These are phyloP conservation scores for Styela clava DNA, from an alignment of 23 tunicate species.

Conservation along the genomic window DNA sequence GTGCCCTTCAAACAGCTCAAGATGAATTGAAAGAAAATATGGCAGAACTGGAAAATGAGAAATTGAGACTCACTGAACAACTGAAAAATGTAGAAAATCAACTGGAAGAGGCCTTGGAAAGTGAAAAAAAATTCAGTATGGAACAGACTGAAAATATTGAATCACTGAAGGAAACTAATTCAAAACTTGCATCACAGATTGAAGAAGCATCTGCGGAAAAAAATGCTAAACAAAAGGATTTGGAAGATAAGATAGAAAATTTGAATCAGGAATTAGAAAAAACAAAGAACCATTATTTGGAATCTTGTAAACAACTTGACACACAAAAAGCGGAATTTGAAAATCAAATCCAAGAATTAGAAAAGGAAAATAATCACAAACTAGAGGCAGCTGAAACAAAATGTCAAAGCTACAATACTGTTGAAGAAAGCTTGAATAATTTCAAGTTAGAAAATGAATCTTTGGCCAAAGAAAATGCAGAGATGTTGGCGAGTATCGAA, in stretches of 20 bases:
- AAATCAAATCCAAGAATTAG: neutral
- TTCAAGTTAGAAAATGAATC: constrained; percentile 8
- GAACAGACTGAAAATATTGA: neutral
- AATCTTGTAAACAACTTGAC: neutral
- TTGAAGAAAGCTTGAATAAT: neutral
- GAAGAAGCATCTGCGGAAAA: neutral
- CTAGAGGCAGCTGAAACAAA: neutral
- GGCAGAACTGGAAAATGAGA: constrained; percentile 9
- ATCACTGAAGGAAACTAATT: constrained; percentile 4
- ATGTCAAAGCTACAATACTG: neutral
- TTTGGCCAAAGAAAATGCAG: neutral
- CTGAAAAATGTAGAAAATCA: neutral
- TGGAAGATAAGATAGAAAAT: neutral
- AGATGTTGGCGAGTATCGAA: neutral
- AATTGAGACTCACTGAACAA: neutral
- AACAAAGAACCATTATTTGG: neutral
- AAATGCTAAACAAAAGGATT: neutral
- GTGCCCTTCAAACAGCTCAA: neutral
- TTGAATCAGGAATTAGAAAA: neutral
- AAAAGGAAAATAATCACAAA: no score
- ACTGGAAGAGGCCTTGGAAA: neutral
- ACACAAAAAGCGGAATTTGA: neutral
- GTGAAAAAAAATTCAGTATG: neutral
- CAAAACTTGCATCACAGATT: neutral
- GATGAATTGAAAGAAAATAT: neutral